Conservation (phyloP, 1,140 invertebrate species). For the Pseudoatta argentina region DNA sequence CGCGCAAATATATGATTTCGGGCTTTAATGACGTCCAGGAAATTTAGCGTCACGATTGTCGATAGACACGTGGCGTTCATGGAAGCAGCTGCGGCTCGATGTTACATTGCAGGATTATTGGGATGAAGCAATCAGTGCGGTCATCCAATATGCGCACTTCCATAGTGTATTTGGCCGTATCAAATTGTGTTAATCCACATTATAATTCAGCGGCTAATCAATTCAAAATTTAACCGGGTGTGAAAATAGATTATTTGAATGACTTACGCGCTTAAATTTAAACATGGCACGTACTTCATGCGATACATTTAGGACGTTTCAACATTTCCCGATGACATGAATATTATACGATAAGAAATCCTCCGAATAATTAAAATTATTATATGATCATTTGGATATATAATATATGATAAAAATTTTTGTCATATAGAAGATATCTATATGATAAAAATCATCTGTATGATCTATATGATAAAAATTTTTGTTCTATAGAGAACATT, state of each 20-base stretch:
- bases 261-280: neutral
- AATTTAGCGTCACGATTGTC: conserved; percentile 44
- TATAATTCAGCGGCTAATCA: conserved; percentile 54
- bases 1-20: conserved; percentile 32
- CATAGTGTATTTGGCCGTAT: conserved; percentile 40
- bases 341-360: neutral
- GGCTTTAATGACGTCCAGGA: conserved; percentile 11
- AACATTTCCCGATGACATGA: neutral
- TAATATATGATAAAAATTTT: no score
- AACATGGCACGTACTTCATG: neutral
- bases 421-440: no score
- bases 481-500: neutral
- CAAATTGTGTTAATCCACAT: conserved; percentile 53
- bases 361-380: neutral
- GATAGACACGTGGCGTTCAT: conserved; percentile 40
- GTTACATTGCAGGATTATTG: conserved; percentile 50
- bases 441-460: no score
- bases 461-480: no score
- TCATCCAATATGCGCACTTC: conserved; percentile 54
- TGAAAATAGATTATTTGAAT: conserved; percentile 28
- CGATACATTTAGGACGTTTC: neutral
- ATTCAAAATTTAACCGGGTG: conserved; percentile 31
- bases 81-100: conserved; percentile 42
- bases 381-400: no score
- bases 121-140: conserved; percentile 53